Evolutionary conservation across 2,113 vertebrate genomes (phyloP), one percentile per base, ranked within the genome.

Genomic region (Plecotus auritus): DNA sequence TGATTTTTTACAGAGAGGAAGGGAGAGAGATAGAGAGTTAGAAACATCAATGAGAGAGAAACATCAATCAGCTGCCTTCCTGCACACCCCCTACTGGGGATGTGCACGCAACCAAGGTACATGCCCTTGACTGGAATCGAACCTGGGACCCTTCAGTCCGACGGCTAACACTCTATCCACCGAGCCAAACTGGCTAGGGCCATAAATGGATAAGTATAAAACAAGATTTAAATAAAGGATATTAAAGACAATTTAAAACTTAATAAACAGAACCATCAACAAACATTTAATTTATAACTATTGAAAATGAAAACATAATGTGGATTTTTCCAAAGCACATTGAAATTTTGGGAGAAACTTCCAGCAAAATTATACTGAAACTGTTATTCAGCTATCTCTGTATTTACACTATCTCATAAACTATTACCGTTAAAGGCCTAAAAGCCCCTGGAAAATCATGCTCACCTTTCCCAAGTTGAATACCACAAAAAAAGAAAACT

Each of bases 391-490:
- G 92, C 88, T 90, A 69, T 64, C 1, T 73, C 87, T 96, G 45
- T 96, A 89, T 97, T 98, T 94, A 18, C 35, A 80, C 8, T 51
- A 51, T 97, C 30, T 66, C 74, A 49, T 54, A 66, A 32, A 94
- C 91, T 90, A 84, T 98, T 95, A 56, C 56, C 85, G 8, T 76
- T 96, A 95, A 98, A 97, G 78, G 85, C 64, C 86, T 89, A 37
- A 93, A 35, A 59, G 5, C 32, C 80, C 59, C 67, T 91, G 37
- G 59, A 96, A 93, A 94, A 74, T 94, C 56, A 59, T 32, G 28
- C 13, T 84, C n/a, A 49, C 90, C 69, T 94, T 97, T 88, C 49
- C 40, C n/a, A 91, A 82, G 22, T 37, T 61, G n/a, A 92, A 93
- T 85, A 51, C 26, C 61, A 91, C 26, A 66, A 22, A 78, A 85